phyloP scores from a whole-genome alignment of 1,140 invertebrate species.

The Tetraneura akinire region DNA sequence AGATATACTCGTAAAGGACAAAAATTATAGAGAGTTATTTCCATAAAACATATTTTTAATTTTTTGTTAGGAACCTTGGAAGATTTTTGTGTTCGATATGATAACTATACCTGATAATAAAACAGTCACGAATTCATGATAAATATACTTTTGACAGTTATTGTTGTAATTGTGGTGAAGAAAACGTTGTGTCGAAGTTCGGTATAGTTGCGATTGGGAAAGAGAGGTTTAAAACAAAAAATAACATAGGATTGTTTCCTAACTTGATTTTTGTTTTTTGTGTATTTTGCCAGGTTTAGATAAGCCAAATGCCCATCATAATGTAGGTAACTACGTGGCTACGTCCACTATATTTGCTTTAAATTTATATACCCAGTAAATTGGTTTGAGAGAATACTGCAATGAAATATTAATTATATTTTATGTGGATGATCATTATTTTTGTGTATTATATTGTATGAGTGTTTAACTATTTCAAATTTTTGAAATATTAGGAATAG shows the following conservation, averaged over 20 bases:
- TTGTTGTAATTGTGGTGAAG: slow-evolving; percentile 26
- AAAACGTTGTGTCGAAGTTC: slow-evolving; percentile 29
- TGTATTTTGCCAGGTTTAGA: slow-evolving; percentile 12
- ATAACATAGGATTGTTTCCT: background rate
- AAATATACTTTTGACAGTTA: slow-evolving; percentile 46
- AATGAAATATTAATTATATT: too few relatives aligned
- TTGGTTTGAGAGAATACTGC: too few relatives aligned
- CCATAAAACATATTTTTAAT: background rate
- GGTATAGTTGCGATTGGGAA: background rate
- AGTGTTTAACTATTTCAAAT: too few relatives aligned
- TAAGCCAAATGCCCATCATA: slow-evolving; percentile 30
- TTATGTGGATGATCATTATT: too few relatives aligned
- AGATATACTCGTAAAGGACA: too few relatives aligned
- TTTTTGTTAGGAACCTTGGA: background rate
- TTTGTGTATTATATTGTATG: too few relatives aligned
- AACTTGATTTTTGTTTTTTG: slow-evolving; percentile 1
- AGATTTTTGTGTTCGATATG: slow-evolving; percentile 19
- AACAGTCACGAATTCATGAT: background rate
- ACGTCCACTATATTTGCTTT: too few relatives aligned
- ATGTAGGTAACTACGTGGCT: too few relatives aligned
- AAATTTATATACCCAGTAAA: too few relatives aligned
- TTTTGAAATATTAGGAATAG: too few relatives aligned
- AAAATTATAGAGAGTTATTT: too few relatives aligned
- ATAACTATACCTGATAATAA: slow-evolving; percentile 13
- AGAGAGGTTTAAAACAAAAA: background rate